These are phyloP conservation scores for Porites rus DNA, from an alignment of 92 coral and sea anemone genomes.

Conservation along the genomic window DNA sequence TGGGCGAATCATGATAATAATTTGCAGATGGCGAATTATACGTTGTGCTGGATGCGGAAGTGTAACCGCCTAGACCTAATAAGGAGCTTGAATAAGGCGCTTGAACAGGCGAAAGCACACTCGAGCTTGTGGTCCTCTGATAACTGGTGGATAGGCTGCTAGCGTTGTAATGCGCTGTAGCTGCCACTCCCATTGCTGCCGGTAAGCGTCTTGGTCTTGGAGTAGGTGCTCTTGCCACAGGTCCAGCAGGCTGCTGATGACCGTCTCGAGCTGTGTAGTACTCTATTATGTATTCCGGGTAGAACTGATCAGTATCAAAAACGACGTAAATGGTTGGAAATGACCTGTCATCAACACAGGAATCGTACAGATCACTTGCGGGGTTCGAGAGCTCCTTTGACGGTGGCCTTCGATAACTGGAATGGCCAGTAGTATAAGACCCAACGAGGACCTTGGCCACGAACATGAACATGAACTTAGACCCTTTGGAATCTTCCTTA, in stretches of 20 bases:
- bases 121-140: not conserved
- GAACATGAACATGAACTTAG: slow-evolving; percentile 79
- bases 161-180: not conserved
- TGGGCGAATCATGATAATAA: too few relatives aligned
- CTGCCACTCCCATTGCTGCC: not conserved
- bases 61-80: too few relatives aligned
- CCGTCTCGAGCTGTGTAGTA: not conserved
- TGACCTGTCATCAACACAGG: slow-evolving; percentile 70
- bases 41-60: too few relatives aligned
- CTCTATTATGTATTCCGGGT: slow-evolving; percentile 78
- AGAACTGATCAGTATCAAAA: slow-evolving; percentile 77
- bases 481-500: slow-evolving; percentile 13
- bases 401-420: slow-evolving; percentile 55
- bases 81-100: too few relatives aligned
- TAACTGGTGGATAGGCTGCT: too few relatives aligned
- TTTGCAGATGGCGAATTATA: too few relatives aligned
- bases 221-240: not conserved
- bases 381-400: slow-evolving; percentile 46
- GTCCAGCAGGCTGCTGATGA: not conserved
- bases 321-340: slow-evolving; percentile 74
- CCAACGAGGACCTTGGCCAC: slow-evolving; percentile 83
- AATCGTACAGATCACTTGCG: slow-evolving; percentile 62
- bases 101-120: not conserved
- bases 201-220: not conserved
- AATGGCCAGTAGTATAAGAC: slow-evolving; percentile 69